Percentiles rank a stretch among this genome's conserved stretches.
Evolutionary conservation across 2,888 invertebrate genomes (phyloP).

Genomic region (Lysandra bellargus): DNA sequence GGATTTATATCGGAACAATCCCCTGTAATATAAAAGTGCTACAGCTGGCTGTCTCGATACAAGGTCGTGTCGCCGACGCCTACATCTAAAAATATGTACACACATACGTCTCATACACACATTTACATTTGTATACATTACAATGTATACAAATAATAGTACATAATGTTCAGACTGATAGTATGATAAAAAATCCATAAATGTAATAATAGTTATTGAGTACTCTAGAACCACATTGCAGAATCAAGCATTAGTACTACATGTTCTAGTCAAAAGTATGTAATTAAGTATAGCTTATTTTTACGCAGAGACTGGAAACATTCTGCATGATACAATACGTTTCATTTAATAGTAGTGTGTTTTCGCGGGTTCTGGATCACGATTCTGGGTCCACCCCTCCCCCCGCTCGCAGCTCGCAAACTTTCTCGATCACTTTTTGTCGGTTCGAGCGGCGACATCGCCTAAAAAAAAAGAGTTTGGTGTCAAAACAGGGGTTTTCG

Average conservation of each 20-base stretch:
- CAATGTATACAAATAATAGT: conserved; percentile 1
- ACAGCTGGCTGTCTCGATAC: conserved; percentile 64
- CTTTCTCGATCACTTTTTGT: too few species aligned
- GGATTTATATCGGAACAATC: conserved; percentile 38
- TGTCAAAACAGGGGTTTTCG: too few species aligned
- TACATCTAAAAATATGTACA: conserved; percentile 70
- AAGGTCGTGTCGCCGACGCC: conserved; percentile 72
- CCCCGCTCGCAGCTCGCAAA: too few species aligned
- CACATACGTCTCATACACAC: conserved; percentile 56
- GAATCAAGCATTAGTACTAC: too few species aligned
- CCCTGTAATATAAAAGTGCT: conserved; percentile 45
- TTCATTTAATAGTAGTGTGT: too few species aligned
- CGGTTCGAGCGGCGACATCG: too few species aligned
- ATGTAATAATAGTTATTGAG: not conserved
- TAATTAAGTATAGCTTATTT: not conserved
- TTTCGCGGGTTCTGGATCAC: too few species aligned
- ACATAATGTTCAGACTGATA: not conserved
- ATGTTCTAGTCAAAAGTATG: not conserved
- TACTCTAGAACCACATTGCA: not conserved
- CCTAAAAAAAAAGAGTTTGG: too few species aligned
- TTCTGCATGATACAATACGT: too few species aligned
- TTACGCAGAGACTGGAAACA: too few species aligned
- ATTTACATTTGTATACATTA: conserved; percentile 31
- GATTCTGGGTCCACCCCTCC: too few species aligned
- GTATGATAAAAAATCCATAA: not conserved